These are phyloP conservation scores for Acanthosepion lycidas DNA, from an alignment of 2,888 invertebrate species.

Conservation along the genomic window DNA sequence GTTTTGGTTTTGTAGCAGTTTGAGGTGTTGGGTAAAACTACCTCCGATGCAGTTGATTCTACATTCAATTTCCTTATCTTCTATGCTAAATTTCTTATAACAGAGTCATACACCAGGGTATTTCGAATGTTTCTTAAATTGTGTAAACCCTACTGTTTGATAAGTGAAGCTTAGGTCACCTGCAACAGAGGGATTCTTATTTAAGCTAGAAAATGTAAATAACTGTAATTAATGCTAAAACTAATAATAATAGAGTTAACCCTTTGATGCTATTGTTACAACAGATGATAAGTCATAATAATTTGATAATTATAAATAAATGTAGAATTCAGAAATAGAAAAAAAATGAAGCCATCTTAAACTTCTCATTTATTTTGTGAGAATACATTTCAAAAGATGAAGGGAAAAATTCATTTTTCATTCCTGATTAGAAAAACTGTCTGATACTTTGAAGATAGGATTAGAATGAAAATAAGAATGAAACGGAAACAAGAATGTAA, in stretches of 20 bases:
- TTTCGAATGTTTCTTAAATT: no score
- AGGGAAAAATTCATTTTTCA: background rate
- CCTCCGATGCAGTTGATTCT: no score
- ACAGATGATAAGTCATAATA: background rate
- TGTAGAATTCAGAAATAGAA: background rate
- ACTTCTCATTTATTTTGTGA: background rate
- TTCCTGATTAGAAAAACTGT: background rate
- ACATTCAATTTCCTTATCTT: no score
- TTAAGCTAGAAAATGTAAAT: no score
- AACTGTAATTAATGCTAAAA: background rate
- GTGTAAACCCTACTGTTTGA: no score
- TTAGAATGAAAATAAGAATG: background rate
- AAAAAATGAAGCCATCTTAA: background rate
- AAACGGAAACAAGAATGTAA: conserved; percentile 8
- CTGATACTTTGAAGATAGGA: background rate
- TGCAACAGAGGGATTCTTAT: no score
- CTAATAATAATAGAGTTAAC: background rate
- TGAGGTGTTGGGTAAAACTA: no score
- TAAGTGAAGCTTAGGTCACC: no score
- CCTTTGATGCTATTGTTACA: background rate
- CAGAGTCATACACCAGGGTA: no score
- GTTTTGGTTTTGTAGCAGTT: no score
- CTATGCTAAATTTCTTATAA: no score
- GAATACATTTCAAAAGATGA: background rate
- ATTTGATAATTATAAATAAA: background rate